These are phyloP conservation scores for Xyrichtys novacula DNA, from an alignment of 2,797 vertebrate genomes.

Conservation along the genomic window DNA sequence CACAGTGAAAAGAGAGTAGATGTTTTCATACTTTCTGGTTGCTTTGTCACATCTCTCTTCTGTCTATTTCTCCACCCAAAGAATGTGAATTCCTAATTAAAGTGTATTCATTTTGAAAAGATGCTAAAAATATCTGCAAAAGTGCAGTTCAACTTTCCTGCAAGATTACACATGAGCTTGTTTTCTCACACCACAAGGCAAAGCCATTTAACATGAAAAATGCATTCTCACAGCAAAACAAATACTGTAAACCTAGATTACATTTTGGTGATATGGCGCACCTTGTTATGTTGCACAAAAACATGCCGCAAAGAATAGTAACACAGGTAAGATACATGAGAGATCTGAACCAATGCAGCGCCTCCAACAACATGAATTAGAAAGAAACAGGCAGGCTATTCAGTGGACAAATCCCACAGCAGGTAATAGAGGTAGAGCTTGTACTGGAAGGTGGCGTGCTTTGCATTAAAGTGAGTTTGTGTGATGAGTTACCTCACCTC, in stretches of 20 bases:
- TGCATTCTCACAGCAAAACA: background rate
- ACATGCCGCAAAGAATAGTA: slow-evolving; percentile 15
- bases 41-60: slow-evolving; percentile 10
- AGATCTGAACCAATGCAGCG: slow-evolving; percentile 15
- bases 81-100: slow-evolving; percentile 68
- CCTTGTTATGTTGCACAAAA: slow-evolving; percentile 14
- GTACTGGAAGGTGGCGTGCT: slow-evolving; percentile 31
- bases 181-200: background rate
- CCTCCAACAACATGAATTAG: slow-evolving; percentile 22
- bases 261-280: slow-evolving; percentile 1
- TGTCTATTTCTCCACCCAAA: slow-evolving; percentile 34
- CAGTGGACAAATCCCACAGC: slow-evolving; percentile 42
- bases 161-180: slow-evolving; percentile 5
- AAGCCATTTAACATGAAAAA: slow-evolving; percentile 1
- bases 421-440: slow-evolving; percentile 51
- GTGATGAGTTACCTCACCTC: slow-evolving; percentile 56
- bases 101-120: slow-evolving; percentile 65
- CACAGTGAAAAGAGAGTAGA: no score
- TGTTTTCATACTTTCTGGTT: slow-evolving; percentile 11
- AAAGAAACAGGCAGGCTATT: slow-evolving; percentile 16
- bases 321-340: slow-evolving; percentile 13
- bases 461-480: slow-evolving; percentile 40
- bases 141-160: slow-evolving; percentile 17
- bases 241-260: no score
- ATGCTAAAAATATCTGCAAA: slow-evolving; percentile 64